Percentiles rank a stretch among this genome's conserved stretches.
Evolutionary conservation across 1,140 invertebrate genomes (phyloP).

Genomic region (Neotoxoptera formosana): DNA sequence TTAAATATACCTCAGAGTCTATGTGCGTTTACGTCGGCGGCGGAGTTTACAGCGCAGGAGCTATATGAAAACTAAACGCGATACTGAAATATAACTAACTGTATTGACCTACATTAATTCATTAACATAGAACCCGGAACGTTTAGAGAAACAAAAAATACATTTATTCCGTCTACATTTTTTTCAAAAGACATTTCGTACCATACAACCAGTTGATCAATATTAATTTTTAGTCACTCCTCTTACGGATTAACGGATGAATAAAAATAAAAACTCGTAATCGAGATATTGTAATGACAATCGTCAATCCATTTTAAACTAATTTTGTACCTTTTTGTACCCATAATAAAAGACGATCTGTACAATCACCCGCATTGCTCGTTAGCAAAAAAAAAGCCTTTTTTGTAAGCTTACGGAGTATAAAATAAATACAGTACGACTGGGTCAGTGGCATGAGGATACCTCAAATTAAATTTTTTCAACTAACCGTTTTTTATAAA

Average conservation of each 20-base stretch:
- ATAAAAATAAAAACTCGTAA: background rate
- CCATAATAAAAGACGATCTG: background rate
- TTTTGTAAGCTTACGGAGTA: no score
- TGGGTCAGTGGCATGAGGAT: background rate
- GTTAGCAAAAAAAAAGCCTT: background rate
- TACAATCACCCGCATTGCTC: background rate
- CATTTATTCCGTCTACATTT: background rate
- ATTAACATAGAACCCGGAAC: background rate
- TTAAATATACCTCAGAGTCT: background rate
- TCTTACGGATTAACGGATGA: background rate
- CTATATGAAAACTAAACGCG: background rate
- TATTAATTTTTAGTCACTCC: background rate
- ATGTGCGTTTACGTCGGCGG: background rate
- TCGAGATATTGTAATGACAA: no score
- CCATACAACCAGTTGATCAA: background rate
- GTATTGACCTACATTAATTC: background rate
- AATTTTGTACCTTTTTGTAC: background rate
- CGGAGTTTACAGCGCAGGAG: background rate
- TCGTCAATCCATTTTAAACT: no score
- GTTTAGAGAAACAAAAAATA: background rate
- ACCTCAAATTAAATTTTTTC: background rate
- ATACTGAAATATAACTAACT: background rate
- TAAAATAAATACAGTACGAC: no score
- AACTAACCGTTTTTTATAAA: no score
- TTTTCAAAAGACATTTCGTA: background rate